Evolutionary conservation across 2,797 vertebrate species (phyloP).

Genomic region (Adelosebastes latens): DNA sequence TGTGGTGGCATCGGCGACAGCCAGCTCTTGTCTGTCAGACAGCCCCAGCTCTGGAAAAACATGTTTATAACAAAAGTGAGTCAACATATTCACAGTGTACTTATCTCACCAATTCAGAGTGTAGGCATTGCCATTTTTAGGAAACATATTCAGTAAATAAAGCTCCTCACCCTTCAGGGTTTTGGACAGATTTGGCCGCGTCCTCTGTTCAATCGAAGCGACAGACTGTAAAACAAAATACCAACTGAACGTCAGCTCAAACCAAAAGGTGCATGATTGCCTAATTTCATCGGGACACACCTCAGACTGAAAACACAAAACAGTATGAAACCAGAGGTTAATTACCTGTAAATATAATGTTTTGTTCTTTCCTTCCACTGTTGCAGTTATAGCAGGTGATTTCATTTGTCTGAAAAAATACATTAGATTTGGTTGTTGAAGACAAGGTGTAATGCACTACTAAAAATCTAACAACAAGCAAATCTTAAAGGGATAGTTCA

Average conservation of each 20-base stretch:
- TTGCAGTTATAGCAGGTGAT: conserved; percentile 93
- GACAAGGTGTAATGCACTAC: not conserved
- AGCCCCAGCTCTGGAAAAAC: conserved; percentile 88
- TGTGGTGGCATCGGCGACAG: conserved; percentile 92
- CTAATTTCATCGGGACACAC: not conserved
- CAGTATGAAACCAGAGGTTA: not conserved
- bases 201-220: conserved; percentile 93
- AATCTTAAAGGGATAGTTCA: not conserved
- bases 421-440: not conserved
- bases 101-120: not conserved
- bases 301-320: not conserved
- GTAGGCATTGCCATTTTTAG: not conserved
- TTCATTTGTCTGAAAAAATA: conserved; percentile 90
- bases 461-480: not conserved
- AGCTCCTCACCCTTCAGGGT: conserved; percentile 87
- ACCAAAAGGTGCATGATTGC: not conserved
- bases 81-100: conserved; percentile 1
- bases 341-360: conserved; percentile 95
- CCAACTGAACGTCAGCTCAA: not conserved
- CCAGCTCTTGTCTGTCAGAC: conserved; percentile 90
- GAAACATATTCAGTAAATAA: conserved; percentile 1
- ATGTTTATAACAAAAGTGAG: conserved; percentile 13
- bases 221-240: conserved; percentile 83
- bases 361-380: conserved; percentile 92
- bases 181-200: conserved; percentile 92